Conservation (phyloP, 2,797 vertebrate genomes). For the Alca torda region DNA sequence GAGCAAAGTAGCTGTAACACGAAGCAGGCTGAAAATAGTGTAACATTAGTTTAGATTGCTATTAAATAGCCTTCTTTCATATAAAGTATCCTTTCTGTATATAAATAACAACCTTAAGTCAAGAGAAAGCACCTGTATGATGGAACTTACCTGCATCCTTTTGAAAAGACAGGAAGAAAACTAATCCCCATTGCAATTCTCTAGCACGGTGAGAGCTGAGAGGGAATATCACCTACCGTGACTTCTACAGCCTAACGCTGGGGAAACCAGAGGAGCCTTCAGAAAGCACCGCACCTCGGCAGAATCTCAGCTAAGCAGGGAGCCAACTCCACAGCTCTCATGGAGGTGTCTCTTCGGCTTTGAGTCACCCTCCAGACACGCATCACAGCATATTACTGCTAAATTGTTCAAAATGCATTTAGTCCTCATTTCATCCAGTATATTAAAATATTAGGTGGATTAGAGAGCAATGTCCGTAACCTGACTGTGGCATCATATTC, state of each 20-base stretch:
- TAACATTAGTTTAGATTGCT: neutral
- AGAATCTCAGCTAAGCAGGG: neutral
- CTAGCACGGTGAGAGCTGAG: neutral
- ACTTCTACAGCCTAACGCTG: neutral
- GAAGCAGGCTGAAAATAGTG: neutral
- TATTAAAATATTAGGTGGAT: constrained; percentile 23
- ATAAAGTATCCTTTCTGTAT: neutral
- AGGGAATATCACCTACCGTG: neutral
- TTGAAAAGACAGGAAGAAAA: neutral
- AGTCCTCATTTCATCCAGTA: neutral
- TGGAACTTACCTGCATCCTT: neutral
- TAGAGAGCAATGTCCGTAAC: neutral
- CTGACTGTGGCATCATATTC: neutral
- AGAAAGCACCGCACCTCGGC: neutral
- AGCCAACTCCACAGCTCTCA: neutral
- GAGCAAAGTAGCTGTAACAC: neutral
- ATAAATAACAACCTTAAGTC: neutral
- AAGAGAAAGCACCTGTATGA: neutral
- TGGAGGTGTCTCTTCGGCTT: neutral
- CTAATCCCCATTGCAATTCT: neutral
- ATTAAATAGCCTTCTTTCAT: neutral
- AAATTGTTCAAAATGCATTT: neutral
- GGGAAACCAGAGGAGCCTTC: neutral
- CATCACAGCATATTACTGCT: neutral
- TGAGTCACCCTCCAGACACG: neutral